These are phyloP conservation scores for Microtus californicus DNA, from an alignment of 2,797 vertebrate species.

Conservation along the genomic window DNA sequence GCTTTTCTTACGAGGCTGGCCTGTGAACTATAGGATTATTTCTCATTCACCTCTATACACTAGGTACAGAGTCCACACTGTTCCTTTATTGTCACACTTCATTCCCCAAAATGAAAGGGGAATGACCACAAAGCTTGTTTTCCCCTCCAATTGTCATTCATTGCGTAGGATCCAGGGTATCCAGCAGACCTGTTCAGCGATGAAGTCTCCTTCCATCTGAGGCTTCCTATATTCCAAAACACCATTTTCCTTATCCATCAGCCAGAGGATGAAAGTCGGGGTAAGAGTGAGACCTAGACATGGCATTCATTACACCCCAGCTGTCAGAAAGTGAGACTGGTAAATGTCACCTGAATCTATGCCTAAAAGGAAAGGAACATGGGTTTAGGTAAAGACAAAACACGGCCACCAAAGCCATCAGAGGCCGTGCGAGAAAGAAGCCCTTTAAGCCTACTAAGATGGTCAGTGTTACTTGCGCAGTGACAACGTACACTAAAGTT, in stretches of 20 bases:
- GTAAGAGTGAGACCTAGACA: neutral
- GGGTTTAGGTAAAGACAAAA: neutral
- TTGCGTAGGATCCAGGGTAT: neutral
- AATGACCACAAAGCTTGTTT: too few species aligned
- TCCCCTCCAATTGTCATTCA: neutral
- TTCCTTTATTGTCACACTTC: neutral
- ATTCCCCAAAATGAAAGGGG: neutral
- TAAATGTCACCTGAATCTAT: neutral
- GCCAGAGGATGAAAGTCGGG: neutral
- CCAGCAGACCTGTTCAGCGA: neutral
- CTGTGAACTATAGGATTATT: neutral
- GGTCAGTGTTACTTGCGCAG: neutral
- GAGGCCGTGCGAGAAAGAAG: neutral
- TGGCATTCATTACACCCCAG: neutral
- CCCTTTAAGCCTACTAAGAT: neutral
- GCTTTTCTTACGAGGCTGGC: neutral
- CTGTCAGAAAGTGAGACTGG: neutral
- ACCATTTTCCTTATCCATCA: neutral
- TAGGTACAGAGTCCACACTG: neutral
- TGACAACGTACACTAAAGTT: neutral
- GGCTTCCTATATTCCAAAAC: too few species aligned
- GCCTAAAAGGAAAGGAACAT: neutral
- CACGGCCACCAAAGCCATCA: neutral
- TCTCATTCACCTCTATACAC: rapidly evolving
- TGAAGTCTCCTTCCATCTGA: neutral